Evolutionary conservation across 2,797 vertebrate species (phyloP), one percentile per base, ranked within the genome.

Genomic region (Gymnoscopelus braueri): DNA sequence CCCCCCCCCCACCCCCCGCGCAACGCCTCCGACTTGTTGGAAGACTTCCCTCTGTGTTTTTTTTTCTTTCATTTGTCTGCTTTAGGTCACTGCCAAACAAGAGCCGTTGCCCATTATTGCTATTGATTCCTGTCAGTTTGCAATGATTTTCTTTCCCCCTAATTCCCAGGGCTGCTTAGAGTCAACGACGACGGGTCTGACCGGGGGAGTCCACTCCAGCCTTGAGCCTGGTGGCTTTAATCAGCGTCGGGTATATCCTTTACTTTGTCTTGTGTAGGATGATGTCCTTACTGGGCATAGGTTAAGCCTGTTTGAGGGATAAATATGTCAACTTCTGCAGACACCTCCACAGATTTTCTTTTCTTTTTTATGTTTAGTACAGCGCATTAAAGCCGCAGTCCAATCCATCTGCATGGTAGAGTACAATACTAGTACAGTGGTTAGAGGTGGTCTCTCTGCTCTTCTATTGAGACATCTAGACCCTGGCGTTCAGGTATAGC

Each of bases 121-220:
- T 83, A 91, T 91, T 87, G 89, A 91, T 89, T 84, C 71, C 65
- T 71, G 69, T 87, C 84, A 83, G 78, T 83, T 79, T 74, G 13
- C 35, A 91, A 77, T 56, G 71, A 84, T 89, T 84, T 86, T 80
- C 75, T 60, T 56, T 67, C 52, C 57, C 70, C 67, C 39, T n/a
- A 74, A 65, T 79, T 68, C 73, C 67, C 59, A 15, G 0, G 10
- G 65, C 60, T 78, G 67, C 71, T 71, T 72, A 75, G 71, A 73
- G 83, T 91, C 78, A 72, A 72, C 82, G 80, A 72, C 82, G 80
- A 81, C 60, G 80, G 19, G 65, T 59, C 4, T 10, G 59, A 79
- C 71, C 39, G 14, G 52, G 14, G 52, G 13, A 56, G 51, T 69
- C 67, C 60, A 8, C 6, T 39, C 35, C 39, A 54, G 75, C 74